A percentile compares a stretch with the other conserved stretches of the same genome.
Conservation (phyloP, 2,888 invertebrate genomes). For the Ichneumon xanthorius region DNA sequence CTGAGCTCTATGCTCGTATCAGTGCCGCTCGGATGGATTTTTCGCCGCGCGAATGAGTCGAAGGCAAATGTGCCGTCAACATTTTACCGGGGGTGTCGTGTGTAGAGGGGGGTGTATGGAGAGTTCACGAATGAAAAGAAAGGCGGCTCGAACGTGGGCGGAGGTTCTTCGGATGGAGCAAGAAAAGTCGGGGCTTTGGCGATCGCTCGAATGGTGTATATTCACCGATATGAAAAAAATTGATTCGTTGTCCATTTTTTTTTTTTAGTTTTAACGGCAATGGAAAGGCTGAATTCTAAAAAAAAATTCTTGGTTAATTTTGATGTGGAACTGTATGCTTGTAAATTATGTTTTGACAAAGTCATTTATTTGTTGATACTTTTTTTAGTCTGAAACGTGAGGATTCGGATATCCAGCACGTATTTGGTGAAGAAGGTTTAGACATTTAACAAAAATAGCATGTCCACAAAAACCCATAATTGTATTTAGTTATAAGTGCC, state of each 20-base stretch:
- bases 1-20: slow-evolving; percentile 54
- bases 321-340: not conserved
- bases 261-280: not conserved
- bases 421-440: not conserved
- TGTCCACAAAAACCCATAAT: too few species aligned
- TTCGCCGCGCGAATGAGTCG: slow-evolving; percentile 56
- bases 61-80: slow-evolving; percentile 49
- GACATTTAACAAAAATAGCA: too few species aligned
- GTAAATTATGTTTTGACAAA: not conserved
- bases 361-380: not conserved
- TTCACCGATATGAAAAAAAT: slow-evolving; percentile 3
- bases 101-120: not conserved
- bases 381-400: not conserved
- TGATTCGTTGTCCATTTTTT: slow-evolving; percentile 6
- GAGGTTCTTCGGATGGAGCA: slow-evolving; percentile 37
- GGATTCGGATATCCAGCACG: not conserved
- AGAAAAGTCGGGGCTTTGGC: slow-evolving; percentile 31
- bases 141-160: slow-evolving; percentile 46
- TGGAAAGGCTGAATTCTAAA: not conserved
- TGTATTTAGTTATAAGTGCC: too few species aligned
- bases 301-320: not conserved
- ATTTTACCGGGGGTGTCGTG: slow-evolving; percentile 37
- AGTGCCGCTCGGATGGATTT: slow-evolving; percentile 40
- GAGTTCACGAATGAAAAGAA: slow-evolving; percentile 47
- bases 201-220: slow-evolving; percentile 9